These are phyloP conservation scores for Digitonthophagus gazella DNA, from an alignment of 2,888 invertebrate genomes.

Conservation along the genomic window DNA sequence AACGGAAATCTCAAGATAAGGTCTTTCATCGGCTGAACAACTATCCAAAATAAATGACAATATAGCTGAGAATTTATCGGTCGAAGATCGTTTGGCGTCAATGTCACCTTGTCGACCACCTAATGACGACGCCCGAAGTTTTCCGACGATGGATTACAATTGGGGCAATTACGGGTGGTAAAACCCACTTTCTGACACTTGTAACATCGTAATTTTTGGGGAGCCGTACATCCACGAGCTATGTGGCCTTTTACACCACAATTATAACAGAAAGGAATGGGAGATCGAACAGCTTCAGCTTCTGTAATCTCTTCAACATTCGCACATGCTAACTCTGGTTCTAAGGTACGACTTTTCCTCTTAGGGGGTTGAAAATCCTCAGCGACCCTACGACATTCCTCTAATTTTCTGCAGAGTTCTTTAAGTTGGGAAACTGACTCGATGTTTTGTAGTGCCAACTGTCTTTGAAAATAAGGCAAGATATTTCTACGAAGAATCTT, in stretches of 20 bases:
- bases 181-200: background rate
- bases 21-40: constrained; percentile 24
- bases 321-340: constrained; percentile 27
- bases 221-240: background rate
- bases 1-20: constrained; percentile 24
- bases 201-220: background rate
- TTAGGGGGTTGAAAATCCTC: constrained; percentile 20
- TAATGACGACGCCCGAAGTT: background rate
- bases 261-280: constrained; percentile 8
- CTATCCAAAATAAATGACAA: constrained; percentile 17
- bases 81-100: background rate
- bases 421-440: constrained; percentile 17
- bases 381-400: constrained; percentile 13
- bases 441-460: constrained; percentile 7
- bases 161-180: constrained; percentile 1
- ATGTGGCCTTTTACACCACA: background rate
- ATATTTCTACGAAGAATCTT: constrained; percentile 14
- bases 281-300: too few relatives aligned
- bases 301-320: background rate
- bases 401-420: constrained; percentile 24
- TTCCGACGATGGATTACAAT: background rate
- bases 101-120: background rate
- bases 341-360: constrained; percentile 10
- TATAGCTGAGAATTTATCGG: background rate
- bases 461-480: constrained; percentile 16